Evolutionary conservation across 1,140 invertebrate genomes (phyloP).

Genomic region (Hyphantria cunea): DNA sequence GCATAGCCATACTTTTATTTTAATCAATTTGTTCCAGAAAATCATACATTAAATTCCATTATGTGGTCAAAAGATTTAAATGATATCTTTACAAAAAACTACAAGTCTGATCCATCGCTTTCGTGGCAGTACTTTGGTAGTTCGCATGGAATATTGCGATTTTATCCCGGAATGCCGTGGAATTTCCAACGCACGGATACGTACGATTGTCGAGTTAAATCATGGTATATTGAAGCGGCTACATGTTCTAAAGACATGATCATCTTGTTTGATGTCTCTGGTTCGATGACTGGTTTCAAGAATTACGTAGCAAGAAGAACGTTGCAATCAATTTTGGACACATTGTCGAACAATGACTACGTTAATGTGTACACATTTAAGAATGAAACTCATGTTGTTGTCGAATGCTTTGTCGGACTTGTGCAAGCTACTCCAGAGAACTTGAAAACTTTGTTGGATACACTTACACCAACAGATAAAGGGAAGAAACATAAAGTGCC

Average conservation of each 20-base stretch:
- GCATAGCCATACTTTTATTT: too few species aligned
- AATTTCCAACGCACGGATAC: slow-evolving; percentile 65
- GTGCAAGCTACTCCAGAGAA: slow-evolving; percentile 97
- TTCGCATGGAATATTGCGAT: slow-evolving; percentile 93
- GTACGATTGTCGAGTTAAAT: slow-evolving; percentile 93
- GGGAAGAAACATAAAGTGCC: slow-evolving; percentile 61
- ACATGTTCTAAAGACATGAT: slow-evolving; percentile 98
- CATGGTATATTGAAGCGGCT: slow-evolving; percentile 98
- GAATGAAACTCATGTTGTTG: slow-evolving; percentile 84
- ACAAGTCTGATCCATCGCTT: slow-evolving; percentile 92
- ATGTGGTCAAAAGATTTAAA: slow-evolving; percentile 94
- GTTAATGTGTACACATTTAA: slow-evolving; percentile 95
- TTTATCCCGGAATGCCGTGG: slow-evolving; percentile 91
- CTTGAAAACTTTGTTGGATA: slow-evolving; percentile 88
- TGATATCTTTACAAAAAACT: slow-evolving; percentile 92
- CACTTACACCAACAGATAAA: slow-evolving; percentile 86
- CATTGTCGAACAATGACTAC: slow-evolving; percentile 98
- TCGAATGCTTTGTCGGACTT: slow-evolving; percentile 92
- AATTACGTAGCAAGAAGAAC: slow-evolving; percentile 87
- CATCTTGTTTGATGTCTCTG: slow-evolving; percentile 96
- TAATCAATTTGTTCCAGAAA: slow-evolving; percentile 73
- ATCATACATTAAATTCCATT: slow-evolving; percentile 87
- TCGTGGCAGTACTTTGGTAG: slow-evolving; percentile 99
- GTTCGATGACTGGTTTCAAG: slow-evolving; percentile 97
- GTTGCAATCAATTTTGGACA: slow-evolving; percentile 94